A percentile compares a stretch with the other conserved stretches of the same genome.
Evolutionary conservation across 37 sponge, comb jelly and placozoan species (phyloP).

Genomic region (Mnemiopsis leidyi): DNA sequence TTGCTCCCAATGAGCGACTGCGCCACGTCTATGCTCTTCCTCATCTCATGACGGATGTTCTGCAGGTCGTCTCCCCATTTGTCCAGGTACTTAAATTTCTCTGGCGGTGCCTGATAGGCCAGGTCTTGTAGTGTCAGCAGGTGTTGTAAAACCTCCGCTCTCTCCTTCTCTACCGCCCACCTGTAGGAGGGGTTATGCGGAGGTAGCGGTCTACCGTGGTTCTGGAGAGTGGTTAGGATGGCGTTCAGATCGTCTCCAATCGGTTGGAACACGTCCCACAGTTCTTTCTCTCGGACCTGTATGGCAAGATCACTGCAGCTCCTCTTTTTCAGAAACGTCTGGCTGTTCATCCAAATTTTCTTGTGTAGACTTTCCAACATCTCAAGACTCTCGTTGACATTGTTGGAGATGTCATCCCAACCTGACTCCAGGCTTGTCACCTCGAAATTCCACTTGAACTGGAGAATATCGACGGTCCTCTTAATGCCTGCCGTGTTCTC

Average conservation of each 20-base stretch:
- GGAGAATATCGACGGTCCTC: background rate
- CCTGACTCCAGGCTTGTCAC: background rate
- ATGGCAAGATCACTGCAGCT: background rate
- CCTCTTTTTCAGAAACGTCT: background rate
- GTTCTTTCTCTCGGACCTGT: slow-evolving; percentile 13
- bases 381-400: background rate
- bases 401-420: background rate
- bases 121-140: background rate
- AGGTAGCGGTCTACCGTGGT: background rate
- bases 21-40: slow-evolving; percentile 2
- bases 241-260: background rate
- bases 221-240: background rate
- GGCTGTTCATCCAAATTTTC: background rate
- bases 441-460: background rate
- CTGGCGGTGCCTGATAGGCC: background rate
- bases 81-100: slow-evolving; percentile 1
- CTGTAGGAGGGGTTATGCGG: background rate
- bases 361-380: background rate
- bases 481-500: background rate
- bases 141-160: background rate
- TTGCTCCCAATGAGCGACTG: background rate
- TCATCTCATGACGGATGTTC: slow-evolving; percentile 22
- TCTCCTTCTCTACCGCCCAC: background rate
- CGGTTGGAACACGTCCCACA: slow-evolving; percentile 8
- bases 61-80: slow-evolving; percentile 27